Percentiles rank a stretch among this genome's conserved stretches.
phyloP scores from a whole-genome alignment of 2,888 invertebrate species.

The Ormia ochracea region DNA sequence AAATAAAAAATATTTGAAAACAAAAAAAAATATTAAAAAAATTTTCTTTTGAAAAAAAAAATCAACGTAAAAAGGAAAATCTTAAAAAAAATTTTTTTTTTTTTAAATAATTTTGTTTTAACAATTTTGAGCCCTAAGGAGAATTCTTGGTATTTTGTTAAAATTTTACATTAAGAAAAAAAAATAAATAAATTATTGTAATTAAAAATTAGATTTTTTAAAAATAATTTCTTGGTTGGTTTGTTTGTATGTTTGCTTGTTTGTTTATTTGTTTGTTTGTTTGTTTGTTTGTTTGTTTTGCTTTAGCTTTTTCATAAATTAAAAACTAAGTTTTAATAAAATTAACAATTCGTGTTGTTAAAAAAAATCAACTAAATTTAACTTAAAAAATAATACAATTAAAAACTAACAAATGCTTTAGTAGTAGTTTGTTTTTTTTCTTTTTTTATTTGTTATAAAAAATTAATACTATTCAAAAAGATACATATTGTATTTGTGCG shows the following conservation, averaged over 20 bases:
- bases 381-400: conserved; percentile 39
- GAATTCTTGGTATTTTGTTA: conserved; percentile 70
- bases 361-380: conserved; percentile 26
- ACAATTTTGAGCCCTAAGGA: conserved; percentile 72
- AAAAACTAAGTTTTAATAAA: conserved; percentile 18
- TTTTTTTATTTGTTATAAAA: conserved; percentile 1
- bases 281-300: conserved; percentile 57
- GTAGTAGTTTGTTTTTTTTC: conserved; percentile 52
- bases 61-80: conserved; percentile 36
- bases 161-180: conserved; percentile 14
- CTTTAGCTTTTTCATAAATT: conserved; percentile 4
- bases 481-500: conserved; percentile 31
- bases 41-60: conserved; percentile 1
- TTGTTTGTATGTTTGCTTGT: conserved; percentile 54
- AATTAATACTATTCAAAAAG: conserved; percentile 57
- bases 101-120: conserved; percentile 45
- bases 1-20: conserved; percentile 31
- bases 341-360: conserved; percentile 37
- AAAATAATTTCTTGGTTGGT: conserved; percentile 40
- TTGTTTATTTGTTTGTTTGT: conserved; percentile 40
- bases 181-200: conserved; percentile 54
- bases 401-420: conserved; percentile 61
- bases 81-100: too few species aligned
- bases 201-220: conserved; percentile 27
- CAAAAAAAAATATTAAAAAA: too few species aligned